Percentiles rank a stretch among this genome's conserved stretches.
Evolutionary conservation across 1,140 invertebrate genomes (phyloP).

Genomic region (Stenopsyche tienmushanensis): DNA sequence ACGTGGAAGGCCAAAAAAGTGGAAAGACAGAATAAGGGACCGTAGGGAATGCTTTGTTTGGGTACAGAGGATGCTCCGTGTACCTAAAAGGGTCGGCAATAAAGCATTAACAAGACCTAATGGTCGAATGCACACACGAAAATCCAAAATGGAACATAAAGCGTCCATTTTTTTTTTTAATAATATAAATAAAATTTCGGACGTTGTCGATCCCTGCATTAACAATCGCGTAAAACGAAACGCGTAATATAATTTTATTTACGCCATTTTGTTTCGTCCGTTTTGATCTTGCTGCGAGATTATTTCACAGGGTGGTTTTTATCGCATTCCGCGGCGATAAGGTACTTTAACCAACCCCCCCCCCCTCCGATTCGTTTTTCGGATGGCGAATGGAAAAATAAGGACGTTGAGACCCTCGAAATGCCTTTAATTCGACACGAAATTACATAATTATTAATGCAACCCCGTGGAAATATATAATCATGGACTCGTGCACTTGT

Average conservation of each 20-base stretch:
- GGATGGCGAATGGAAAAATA: too few relatives aligned
- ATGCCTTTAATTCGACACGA: too few relatives aligned
- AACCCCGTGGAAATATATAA: too few relatives aligned
- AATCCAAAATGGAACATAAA: conserved; percentile 3
- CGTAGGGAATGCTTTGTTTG: conserved; percentile 14
- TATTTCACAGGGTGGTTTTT: neutral
- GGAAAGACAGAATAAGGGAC: conserved; percentile 7
- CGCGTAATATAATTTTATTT: conserved; percentile 6
- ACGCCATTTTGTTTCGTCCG: conserved; percentile 4
- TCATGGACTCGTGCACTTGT: too few relatives aligned
- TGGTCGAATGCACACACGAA: neutral
- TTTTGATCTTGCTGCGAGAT: neutral
- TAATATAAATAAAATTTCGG: neutral
- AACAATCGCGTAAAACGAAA: neutral
- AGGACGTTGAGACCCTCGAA: too few relatives aligned
- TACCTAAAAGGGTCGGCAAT: conserved; percentile 23
- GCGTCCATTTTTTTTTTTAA: neutral
- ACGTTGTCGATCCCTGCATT: neutral
- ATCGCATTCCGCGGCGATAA: neutral
- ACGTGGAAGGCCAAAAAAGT: neutral
- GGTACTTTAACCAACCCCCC: neutral
- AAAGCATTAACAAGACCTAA: conserved; percentile 22
- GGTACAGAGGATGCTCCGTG: neutral
- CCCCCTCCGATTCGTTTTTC: too few relatives aligned
- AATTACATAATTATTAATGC: too few relatives aligned